Percentiles rank a stretch among this genome's conserved stretches.
These are phyloP conservation scores for Tetropium fuscum DNA, from an alignment of 2,888 invertebrate species.

Conservation along the genomic window DNA sequence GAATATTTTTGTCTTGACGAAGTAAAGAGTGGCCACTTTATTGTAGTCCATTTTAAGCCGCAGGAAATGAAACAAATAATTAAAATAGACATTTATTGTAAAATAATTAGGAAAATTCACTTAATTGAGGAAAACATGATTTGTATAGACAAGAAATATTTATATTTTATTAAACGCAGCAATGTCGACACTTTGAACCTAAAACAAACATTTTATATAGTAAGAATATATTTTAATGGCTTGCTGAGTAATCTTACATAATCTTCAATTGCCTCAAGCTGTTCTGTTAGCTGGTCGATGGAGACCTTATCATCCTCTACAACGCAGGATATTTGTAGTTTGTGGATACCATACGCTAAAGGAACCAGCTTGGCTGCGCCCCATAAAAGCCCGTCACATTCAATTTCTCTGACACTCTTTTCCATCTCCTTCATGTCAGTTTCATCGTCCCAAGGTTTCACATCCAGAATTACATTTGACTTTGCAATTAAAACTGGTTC, in stretches of 20 bases:
- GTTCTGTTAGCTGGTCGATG: slow-evolving; percentile 87
- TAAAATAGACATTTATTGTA: too few relatives aligned
- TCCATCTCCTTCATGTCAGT: slow-evolving; percentile 93
- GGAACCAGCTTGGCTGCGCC: slow-evolving; percentile 93
- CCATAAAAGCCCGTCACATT: slow-evolving; percentile 91
- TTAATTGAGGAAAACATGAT: too few relatives aligned
- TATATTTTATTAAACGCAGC: slow-evolving; percentile 96
- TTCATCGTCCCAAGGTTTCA: slow-evolving; percentile 95
- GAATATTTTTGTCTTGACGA: too few relatives aligned
- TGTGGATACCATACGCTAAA: slow-evolving; percentile 91
- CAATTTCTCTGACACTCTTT: slow-evolving; percentile 79
- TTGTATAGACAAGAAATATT: too few relatives aligned
- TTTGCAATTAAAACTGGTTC: slow-evolving; percentile 93
- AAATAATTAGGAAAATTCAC: too few relatives aligned
- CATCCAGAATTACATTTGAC: slow-evolving; percentile 92
- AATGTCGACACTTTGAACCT: slow-evolving; percentile 92
- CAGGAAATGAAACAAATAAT: too few relatives aligned
- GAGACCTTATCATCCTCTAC: slow-evolving; percentile 98
- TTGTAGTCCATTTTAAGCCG: too few relatives aligned
- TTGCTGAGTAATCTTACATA: slow-evolving; percentile 69
- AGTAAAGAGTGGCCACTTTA: too few relatives aligned
- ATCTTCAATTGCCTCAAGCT: slow-evolving; percentile 86
- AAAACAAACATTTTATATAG: slow-evolving; percentile 55
- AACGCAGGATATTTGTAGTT: slow-evolving; percentile 91
- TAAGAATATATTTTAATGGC: slow-evolving; percentile 1